phyloP scores from a whole-genome alignment of 2,113 vertebrate genomes.

The Arvicanthis niloticus region DNA sequence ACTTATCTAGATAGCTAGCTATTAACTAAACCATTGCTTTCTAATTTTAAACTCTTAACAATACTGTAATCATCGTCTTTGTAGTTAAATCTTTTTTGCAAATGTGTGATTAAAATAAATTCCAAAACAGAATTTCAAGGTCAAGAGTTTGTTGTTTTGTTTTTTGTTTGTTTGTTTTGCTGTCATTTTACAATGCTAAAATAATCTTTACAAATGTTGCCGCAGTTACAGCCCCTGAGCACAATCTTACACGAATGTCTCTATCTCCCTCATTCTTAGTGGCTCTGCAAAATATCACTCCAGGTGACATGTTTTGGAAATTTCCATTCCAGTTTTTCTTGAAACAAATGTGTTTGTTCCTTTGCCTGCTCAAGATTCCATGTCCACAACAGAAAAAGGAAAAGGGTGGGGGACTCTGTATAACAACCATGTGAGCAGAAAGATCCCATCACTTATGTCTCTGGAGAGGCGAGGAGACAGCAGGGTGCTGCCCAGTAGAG shows the following conservation, averaged over 20 bases:
- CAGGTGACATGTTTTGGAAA: slow-evolving; percentile 22
- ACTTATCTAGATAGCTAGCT: slow-evolving; percentile 54
- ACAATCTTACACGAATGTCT: not conserved
- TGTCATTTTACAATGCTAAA: not conserved
- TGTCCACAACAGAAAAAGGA: not conserved
- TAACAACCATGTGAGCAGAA: not conserved
- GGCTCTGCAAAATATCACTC: not conserved
- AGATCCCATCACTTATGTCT: not conserved
- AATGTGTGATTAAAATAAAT: slow-evolving; percentile 60
- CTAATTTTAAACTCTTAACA: slow-evolving; percentile 64
- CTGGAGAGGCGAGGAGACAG: not conserved
- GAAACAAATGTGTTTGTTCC: slow-evolving; percentile 11
- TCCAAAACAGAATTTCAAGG: slow-evolving; percentile 57
- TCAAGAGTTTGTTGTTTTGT: slow-evolving; percentile 34
- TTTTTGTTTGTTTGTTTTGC: not conserved
- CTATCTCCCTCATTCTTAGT: not conserved
- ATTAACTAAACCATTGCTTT: slow-evolving; percentile 57
- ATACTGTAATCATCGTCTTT: slow-evolving; percentile 42
- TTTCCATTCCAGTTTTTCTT: slow-evolving; percentile 43
- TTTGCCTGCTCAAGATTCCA: not conserved
- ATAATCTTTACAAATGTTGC: not conserved
- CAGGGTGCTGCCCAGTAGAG: not conserved
- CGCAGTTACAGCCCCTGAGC: not conserved
- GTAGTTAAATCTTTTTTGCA: slow-evolving; percentile 57
- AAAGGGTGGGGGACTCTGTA: rapidly evolving